These are phyloP conservation scores for Egretta garzetta DNA, from an alignment of 2,113 vertebrate species.

Conservation along the genomic window DNA sequence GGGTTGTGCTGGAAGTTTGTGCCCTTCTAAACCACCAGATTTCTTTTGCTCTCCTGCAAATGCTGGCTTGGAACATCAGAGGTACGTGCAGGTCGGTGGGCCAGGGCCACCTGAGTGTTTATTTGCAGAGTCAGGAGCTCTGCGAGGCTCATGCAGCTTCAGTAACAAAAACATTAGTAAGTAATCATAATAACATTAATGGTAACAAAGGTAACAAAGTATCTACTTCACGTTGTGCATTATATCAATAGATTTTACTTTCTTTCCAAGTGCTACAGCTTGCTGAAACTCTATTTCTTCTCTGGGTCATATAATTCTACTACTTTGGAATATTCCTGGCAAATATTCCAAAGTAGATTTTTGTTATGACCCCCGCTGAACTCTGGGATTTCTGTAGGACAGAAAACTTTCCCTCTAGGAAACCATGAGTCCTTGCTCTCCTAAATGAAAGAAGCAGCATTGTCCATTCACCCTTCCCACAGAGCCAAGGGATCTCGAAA, in stretches of 20 bases:
- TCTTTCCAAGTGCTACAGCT: background rate
- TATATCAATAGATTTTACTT: background rate
- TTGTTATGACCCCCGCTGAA: background rate
- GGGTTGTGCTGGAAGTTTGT: background rate
- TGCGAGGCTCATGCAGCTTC: fast-evolving
- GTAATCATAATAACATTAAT: background rate
- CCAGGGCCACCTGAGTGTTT: background rate
- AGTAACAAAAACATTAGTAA: background rate
- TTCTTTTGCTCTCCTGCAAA: background rate
- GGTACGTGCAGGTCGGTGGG: background rate
- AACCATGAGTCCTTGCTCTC: background rate
- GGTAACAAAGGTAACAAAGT: background rate
- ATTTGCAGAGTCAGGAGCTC: background rate
- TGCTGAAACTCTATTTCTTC: background rate
- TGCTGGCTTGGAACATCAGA: background rate
- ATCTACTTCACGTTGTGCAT: background rate
- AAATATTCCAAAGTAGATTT: background rate
- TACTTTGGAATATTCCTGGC: background rate
- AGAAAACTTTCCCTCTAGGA: background rate
- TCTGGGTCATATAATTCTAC: background rate
- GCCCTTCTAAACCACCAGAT: background rate
- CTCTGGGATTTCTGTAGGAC: background rate
- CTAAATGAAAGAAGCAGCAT: background rate
- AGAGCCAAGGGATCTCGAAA: background rate
- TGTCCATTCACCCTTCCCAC: background rate